Conservation (phyloP, 1,140 invertebrate species). For the Brachionus paranguensis region DNA sequence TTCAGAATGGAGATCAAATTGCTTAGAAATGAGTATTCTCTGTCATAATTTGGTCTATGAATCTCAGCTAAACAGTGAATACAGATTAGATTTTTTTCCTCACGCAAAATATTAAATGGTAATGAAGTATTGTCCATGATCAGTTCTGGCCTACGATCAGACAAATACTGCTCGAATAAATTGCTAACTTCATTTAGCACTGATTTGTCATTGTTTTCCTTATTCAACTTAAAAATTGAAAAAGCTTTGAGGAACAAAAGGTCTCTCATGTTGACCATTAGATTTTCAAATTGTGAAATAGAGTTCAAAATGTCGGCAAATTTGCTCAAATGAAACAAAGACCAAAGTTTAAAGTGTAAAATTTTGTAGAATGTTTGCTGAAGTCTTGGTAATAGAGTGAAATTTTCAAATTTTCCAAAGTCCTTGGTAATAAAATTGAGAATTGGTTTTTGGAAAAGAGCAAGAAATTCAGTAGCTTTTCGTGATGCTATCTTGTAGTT, state of each 20-base stretch:
- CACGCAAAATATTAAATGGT: neutral
- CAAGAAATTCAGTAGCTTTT: neutral
- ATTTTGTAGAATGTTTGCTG: neutral
- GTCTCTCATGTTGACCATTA: neutral
- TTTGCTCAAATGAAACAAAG: constrained; percentile 14
- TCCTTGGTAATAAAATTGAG: neutral
- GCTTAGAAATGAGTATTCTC: neutral
- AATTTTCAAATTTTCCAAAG: neutral
- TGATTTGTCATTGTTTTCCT: neutral
- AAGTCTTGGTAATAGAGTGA: neutral
- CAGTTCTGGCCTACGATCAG: neutral
- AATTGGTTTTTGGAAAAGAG: neutral
- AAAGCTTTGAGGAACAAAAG: neutral
- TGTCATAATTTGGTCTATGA: neutral
- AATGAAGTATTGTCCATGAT: neutral
- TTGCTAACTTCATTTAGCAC: neutral
- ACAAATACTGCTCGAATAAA: neutral
- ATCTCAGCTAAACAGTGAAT: neutral
- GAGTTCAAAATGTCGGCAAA: neutral
- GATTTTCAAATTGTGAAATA: neutral
- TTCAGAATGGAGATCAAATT: neutral
- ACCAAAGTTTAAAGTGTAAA: constrained; percentile 4
- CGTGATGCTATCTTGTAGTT: neutral
- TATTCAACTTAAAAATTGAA: neutral
- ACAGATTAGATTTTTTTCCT: neutral